Evolutionary conservation across 2,888 invertebrate genomes (phyloP).

Genomic region (Tubulanus polymorphus): DNA sequence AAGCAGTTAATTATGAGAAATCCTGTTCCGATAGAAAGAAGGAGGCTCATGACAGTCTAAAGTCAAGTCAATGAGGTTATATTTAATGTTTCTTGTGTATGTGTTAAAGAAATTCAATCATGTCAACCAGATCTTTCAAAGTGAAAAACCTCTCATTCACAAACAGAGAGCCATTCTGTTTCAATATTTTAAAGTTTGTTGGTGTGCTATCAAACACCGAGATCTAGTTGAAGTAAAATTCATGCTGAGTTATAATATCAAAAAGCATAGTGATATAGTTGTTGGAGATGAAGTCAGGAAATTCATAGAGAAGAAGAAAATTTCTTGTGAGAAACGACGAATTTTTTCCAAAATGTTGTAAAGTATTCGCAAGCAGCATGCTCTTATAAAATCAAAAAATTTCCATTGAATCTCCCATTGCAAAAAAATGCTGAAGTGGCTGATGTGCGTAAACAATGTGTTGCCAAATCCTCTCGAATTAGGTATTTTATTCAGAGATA

Average conservation of each 20-base stretch:
- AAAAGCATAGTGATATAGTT: neutral
- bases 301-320: conserved; percentile 12
- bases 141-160: conserved; percentile 19
- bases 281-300: conserved; percentile 10
- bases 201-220: conserved; percentile 3
- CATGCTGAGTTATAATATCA: neutral
- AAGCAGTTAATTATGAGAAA: too few relatives aligned
- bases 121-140: conserved; percentile 10
- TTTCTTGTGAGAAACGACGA: conserved; percentile 14
- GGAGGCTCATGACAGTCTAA: too few relatives aligned
- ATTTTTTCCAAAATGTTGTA: conserved; percentile 12
- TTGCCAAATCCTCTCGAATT: too few relatives aligned
- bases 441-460: too few relatives aligned
- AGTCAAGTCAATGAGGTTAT: too few relatives aligned
- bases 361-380: conserved; percentile 14
- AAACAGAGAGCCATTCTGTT: conserved; percentile 5
- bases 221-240: conserved; percentile 4
- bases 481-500: too few relatives aligned
- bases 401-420: conserved; percentile 18
- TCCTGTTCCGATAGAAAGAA: too few relatives aligned
- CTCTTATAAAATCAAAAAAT: conserved; percentile 14
- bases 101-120: conserved; percentile 16
- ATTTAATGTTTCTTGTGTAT: conserved; percentile 16
- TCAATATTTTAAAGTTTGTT: conserved; percentile 8
- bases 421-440: conserved; percentile 16